Evolutionary conservation across 2,797 vertebrate genomes (phyloP).

Genomic region (Lateolabrax maculatus): DNA sequence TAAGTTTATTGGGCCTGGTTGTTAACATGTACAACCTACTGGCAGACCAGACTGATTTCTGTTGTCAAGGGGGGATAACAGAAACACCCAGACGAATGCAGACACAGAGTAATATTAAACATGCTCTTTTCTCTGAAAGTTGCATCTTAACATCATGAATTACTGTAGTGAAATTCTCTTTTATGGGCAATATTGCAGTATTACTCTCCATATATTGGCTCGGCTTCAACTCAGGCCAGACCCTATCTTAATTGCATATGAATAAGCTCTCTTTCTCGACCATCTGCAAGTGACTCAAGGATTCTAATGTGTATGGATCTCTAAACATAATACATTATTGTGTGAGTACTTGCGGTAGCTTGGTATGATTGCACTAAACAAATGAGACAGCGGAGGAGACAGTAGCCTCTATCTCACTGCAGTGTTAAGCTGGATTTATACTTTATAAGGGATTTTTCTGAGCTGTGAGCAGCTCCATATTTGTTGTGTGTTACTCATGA

Average conservation of each 20-base stretch:
- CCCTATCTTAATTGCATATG: background rate
- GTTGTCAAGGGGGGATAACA: slow-evolving; percentile 6
- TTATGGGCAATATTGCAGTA: background rate
- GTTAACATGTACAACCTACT: slow-evolving; percentile 38
- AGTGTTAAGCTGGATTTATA: background rate
- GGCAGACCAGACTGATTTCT: slow-evolving; percentile 1
- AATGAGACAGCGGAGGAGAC: slow-evolving; percentile 1
- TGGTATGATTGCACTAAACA: background rate
- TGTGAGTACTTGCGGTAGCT: background rate
- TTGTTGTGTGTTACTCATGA: background rate
- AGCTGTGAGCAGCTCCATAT: background rate
- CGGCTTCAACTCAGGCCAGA: background rate
- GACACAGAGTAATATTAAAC: background rate
- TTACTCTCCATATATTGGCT: background rate
- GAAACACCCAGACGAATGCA: background rate
- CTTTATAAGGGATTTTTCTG: background rate
- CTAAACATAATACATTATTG: background rate
- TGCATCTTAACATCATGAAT: background rate
- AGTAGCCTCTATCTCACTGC: background rate
- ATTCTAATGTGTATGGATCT: slow-evolving; percentile 2
- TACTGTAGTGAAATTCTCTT: background rate
- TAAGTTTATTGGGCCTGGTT: slow-evolving; percentile 58
- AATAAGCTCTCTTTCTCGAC: background rate
- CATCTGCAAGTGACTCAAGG: background rate
- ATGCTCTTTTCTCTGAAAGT: too few relatives aligned